These are phyloP conservation scores for Champsocephalus esox DNA, from an alignment of 2,797 vertebrate species.

Conservation along the genomic window DNA sequence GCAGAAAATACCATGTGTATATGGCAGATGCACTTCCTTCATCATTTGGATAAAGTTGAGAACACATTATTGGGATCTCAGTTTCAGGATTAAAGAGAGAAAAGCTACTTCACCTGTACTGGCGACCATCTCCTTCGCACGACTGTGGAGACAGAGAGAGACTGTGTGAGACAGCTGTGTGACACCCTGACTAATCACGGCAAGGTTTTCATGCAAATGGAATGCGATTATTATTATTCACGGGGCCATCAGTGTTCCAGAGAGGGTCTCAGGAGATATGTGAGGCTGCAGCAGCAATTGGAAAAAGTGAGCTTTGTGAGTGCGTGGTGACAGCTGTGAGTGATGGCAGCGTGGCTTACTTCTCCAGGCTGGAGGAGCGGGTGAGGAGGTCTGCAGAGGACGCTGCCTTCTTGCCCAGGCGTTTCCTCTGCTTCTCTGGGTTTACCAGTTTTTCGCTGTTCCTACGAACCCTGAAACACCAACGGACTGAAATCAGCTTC, in stretches of 20 bases:
- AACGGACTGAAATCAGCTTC: conserved; percentile 13
- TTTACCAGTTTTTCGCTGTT: conserved; percentile 88
- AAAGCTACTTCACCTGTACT: conserved; percentile 78
- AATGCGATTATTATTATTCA: conserved; percentile 44
- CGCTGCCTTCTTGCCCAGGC: conserved; percentile 89
- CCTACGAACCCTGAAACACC: conserved; percentile 83
- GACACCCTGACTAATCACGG: conserved; percentile 3
- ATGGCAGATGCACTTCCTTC: neutral
- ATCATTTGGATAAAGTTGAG: neutral
- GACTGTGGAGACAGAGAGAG: conserved; percentile 73
- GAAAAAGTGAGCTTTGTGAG: conserved; percentile 45
- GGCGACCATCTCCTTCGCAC: conserved; percentile 82
- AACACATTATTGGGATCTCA: neutral
- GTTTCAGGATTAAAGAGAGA: conserved; percentile 1
- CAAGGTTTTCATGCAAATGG: conserved; percentile 39
- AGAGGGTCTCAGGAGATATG: conserved; percentile 44
- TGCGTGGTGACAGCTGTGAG: conserved; percentile 40
- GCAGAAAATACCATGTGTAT: neutral
- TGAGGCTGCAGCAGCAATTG: conserved; percentile 27
- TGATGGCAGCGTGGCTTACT: conserved; percentile 73
- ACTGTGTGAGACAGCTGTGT: conserved; percentile 32
- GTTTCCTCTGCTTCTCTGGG: conserved; percentile 84
- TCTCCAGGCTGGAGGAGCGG: conserved; percentile 88
- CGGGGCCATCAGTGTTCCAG: conserved; percentile 35
- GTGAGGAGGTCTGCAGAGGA: conserved; percentile 89